A percentile compares a stretch with the other conserved stretches of the same genome.
Evolutionary conservation across 2,888 invertebrate species (phyloP).

Genomic region (Epsilonema sp.): DNA sequence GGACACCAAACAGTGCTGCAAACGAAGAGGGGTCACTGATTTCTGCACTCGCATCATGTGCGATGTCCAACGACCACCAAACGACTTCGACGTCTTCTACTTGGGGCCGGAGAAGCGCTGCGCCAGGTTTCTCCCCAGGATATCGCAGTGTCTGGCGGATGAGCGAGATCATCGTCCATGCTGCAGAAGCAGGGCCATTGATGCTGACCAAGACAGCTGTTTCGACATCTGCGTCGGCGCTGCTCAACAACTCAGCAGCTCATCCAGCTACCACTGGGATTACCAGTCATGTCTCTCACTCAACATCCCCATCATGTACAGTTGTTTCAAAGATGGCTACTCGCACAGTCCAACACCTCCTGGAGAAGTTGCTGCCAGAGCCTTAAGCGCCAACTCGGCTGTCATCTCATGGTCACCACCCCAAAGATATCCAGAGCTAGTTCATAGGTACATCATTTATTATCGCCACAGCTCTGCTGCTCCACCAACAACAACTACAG

Average conservation of each 20-base stretch:
- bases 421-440: slow-evolving; percentile 1
- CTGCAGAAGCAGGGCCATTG: slow-evolving; percentile 13
- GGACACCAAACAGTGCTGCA: slow-evolving; percentile 14
- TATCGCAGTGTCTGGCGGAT: slow-evolving; percentile 18
- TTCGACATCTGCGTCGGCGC: slow-evolving; percentile 18
- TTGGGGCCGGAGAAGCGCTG: slow-evolving; percentile 14
- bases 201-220: slow-evolving; percentile 15
- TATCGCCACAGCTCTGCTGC: not conserved
- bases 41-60: slow-evolving; percentile 16
- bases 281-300: slow-evolving; percentile 17
- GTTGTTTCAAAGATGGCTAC: slow-evolving; percentile 17
- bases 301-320: slow-evolving; percentile 18
- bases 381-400: not conserved
- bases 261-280: slow-evolving; percentile 9
- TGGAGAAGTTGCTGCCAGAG: not conserved
- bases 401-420: not conserved
- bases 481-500: no score
- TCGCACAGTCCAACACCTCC: slow-evolving; percentile 15
- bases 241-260: slow-evolving; percentile 1
- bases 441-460: not conserved
- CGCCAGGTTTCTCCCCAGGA: slow-evolving; percentile 11
- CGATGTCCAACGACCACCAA: slow-evolving; percentile 15
- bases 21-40: slow-evolving; percentile 14
- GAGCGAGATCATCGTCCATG: slow-evolving; percentile 20
- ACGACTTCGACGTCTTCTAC: slow-evolving; percentile 16